Evolutionary conservation across 1,140 invertebrate species (phyloP), one percentile per base, ranked within the genome.

Genomic region (Cydia fagiglandana): DNA sequence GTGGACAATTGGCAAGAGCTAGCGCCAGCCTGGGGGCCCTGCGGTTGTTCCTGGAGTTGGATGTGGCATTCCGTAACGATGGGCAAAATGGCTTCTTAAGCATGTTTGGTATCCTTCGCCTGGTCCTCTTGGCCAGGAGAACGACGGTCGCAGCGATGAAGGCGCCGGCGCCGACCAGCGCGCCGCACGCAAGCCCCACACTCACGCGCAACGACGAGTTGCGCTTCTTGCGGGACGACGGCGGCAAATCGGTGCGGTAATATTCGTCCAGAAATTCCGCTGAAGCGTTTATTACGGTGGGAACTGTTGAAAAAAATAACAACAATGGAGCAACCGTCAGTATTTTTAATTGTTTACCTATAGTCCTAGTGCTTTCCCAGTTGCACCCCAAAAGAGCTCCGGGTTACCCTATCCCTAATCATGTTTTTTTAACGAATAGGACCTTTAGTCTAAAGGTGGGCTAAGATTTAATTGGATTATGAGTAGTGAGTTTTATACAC

Each of bases 101-200:
- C 75, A 92, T 64, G 47, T 88, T 87, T 0, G 89, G 87, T 4
- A 92, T 88, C 10, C 89, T 79, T 2, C 96, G 93, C 30, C 97
- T 93, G 7, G 96, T 94, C 87, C 96, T 94, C 74, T 97, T 94
- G 38, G 96, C 95, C n/a, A 96, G 85, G 2, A 97, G 90, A 0
- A 97, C 90, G 0, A 95, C 94, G 2, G 96, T 94, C 74, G 96
- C 95, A 0, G 96, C 96, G 3, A 92, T 86, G 68, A 91, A 86
- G 2, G 83, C 85, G 0, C 86, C 89, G 2, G 83, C 88, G 0
- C 88, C 89, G 0, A 90, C 84, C 61, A 98, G 85, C 0, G 96
- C 95, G 0, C 97, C 97, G 73, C 97, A 97, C 28, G 97, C 95
- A 47, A 97, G 93, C 0, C 96, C 96, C 41, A 98, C 96, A 83